Evolutionary conservation across 2,113 vertebrate species (phyloP).

Genomic region (Anguilla rostrata): DNA sequence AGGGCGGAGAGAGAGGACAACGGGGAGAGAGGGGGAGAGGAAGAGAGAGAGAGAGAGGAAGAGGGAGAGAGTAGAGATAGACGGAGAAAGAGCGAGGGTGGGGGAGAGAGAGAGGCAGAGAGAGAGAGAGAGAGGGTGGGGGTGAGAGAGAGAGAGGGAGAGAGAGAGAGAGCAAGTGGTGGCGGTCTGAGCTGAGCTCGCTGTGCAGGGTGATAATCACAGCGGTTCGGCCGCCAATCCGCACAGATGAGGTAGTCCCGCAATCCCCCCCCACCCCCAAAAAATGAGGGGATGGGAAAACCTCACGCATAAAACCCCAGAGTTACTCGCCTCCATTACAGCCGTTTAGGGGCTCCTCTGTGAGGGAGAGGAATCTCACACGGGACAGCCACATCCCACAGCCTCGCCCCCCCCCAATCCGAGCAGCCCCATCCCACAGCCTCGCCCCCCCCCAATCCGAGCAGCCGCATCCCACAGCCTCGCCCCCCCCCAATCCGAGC

Average conservation of each 20-base stretch:
- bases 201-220: neutral
- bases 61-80: too few species aligned
- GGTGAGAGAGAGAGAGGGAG: too few species aligned
- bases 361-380: conserved; percentile 48
- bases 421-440: too few species aligned
- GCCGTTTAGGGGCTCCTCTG: conserved; percentile 37
- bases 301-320: conserved; percentile 29
- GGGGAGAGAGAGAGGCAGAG: too few species aligned
- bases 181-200: neutral
- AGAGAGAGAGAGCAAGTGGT: neutral
- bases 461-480: too few species aligned
- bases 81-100: too few species aligned
- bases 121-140: too few species aligned
- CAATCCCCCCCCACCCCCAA: conserved; percentile 31
- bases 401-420: conserved; percentile 13
- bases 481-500: neutral
- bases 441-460: neutral
- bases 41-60: too few species aligned
- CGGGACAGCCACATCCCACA: conserved; percentile 48
- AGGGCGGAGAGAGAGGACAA: too few species aligned
- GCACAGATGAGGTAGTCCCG: neutral
- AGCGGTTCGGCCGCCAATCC: too few species aligned
- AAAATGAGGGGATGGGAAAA: conserved; percentile 6
- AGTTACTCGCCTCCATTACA: conserved; percentile 59
- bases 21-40: too few species aligned